phyloP scores from a whole-genome alignment of 1,140 invertebrate genomes.

The Penaeus chinensis region DNA sequence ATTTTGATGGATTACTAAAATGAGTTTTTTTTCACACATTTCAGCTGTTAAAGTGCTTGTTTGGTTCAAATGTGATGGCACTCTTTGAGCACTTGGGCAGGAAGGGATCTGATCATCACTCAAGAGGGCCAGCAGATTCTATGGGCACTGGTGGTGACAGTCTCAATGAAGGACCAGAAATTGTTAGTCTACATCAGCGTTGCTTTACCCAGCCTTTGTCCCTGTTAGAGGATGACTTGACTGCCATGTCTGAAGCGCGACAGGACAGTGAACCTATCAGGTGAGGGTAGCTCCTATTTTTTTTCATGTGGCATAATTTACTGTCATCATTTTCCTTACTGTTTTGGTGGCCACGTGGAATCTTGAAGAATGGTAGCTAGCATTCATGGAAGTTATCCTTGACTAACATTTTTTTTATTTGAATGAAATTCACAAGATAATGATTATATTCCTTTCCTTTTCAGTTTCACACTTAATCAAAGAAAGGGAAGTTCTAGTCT shows the following conservation, averaged over 20 bases:
- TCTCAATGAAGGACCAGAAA: background rate
- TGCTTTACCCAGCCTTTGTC: conserved; percentile 46
- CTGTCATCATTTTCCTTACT: background rate
- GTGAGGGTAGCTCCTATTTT: background rate
- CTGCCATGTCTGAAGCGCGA: conserved; percentile 17
- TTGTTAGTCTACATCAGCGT: conserved; percentile 33
- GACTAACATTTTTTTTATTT: too few relatives aligned
- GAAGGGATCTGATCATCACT: conserved; percentile 8
- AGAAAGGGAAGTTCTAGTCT: conserved; percentile 61
- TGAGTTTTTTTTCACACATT: background rate
- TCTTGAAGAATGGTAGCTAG: too few relatives aligned
- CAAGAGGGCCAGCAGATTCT: background rate
- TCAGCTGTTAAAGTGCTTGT: conserved; percentile 83
- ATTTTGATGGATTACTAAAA: background rate
- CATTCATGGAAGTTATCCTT: too few relatives aligned
- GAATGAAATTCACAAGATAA: too few relatives aligned
- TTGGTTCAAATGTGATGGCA: conserved; percentile 82
- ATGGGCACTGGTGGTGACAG: background rate
- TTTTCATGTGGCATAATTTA: background rate
- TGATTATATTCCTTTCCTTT: conserved; percentile 5
- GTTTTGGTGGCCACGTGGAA: background rate
- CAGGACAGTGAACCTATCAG: conserved; percentile 43
- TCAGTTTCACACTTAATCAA: conserved; percentile 31
- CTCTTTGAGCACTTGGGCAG: conserved; percentile 71
- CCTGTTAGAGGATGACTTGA: conserved; percentile 40